Evolutionary conservation across 2,113 vertebrate genomes (phyloP), one percentile per base, ranked within the genome.

Genomic region (Elaphurus davidianus): DNA sequence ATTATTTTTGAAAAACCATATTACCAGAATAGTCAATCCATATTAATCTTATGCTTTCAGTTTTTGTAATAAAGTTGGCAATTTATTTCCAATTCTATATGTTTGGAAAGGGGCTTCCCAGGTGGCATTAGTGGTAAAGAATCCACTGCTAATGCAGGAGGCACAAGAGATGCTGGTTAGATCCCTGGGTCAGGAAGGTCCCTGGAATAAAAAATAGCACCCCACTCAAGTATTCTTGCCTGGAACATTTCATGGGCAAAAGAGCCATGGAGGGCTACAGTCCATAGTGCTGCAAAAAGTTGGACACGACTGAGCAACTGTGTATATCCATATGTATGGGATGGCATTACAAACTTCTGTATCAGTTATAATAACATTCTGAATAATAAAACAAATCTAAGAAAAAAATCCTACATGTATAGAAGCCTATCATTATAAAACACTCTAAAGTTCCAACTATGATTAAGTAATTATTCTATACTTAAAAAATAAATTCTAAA

Each of bases 241-340:
- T 43, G 71, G 21, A 74, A 74, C 19, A 74, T 74, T 23, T 9
- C 21, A 25, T 74, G 17, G 71, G 5, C 36, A 43, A 23, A 74
- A 36, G 21, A 43, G 36, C 6, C 36, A 43, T 25, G 36, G 71
- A 14, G 11, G 36, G 3, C 21, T 74, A 7, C 36, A 74, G 21
- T 43, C 36, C 36, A 14, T 74, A 25, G 6, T 21, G 40, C 6
- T 36, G 21, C 36, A 74, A 74, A 74, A 43, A 25, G 21, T 43
- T 43, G 16, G 21, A 74, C 21, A 74, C 0, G 5, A 74, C 21
- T 74, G 11, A 25, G 71, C 0, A 0, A 74, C 36, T 74, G n/a
- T 43, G 11, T 10, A 43, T 43, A 74, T 43, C 21, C 71, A 43
- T 43, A 14, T 96, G 36, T 91, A 30, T 78, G 2, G 1, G 4